These are phyloP conservation scores for Nycteola revayana DNA, from an alignment of 2,888 invertebrate species.

Conservation along the genomic window DNA sequence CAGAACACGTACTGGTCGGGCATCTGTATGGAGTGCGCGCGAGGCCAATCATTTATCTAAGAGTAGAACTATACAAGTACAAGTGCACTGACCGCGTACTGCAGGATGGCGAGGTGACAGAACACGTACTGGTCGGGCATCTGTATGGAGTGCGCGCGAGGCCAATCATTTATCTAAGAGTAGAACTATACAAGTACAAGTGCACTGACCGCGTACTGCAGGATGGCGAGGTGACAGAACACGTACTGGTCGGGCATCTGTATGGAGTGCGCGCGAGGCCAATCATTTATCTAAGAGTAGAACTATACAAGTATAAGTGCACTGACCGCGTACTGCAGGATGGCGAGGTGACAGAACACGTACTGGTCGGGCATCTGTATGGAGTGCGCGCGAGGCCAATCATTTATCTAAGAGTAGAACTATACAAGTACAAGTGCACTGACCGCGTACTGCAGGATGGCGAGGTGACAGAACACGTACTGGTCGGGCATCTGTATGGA, in stretches of 20 bases:
- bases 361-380: constrained; percentile 99
- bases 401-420: constrained; percentile 99
- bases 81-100: constrained; percentile 49
- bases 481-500: constrained; percentile 99
- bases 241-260: constrained; percentile 99
- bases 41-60: too few species aligned
- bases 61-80: too few species aligned
- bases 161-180: constrained; percentile 98
- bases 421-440: too few species aligned
- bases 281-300: constrained; percentile 99
- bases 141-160: constrained; percentile 98
- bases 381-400: constrained; percentile 97
- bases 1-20: constrained; percentile 99
- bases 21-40: constrained; percentile 98
- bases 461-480: constrained; percentile 98
- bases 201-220: constrained; percentile 95
- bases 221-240: constrained; percentile 96
- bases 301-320: too few species aligned
- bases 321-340: constrained; percentile 95
- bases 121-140: constrained; percentile 99
- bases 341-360: constrained; percentile 96
- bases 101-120: constrained; percentile 96
- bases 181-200: too few species aligned
- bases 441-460: constrained; percentile 94
- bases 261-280: constrained; percentile 97